These are phyloP conservation scores for Drosophila ezoana DNA, from an alignment of 2,888 invertebrate species.

Conservation along the genomic window DNA sequence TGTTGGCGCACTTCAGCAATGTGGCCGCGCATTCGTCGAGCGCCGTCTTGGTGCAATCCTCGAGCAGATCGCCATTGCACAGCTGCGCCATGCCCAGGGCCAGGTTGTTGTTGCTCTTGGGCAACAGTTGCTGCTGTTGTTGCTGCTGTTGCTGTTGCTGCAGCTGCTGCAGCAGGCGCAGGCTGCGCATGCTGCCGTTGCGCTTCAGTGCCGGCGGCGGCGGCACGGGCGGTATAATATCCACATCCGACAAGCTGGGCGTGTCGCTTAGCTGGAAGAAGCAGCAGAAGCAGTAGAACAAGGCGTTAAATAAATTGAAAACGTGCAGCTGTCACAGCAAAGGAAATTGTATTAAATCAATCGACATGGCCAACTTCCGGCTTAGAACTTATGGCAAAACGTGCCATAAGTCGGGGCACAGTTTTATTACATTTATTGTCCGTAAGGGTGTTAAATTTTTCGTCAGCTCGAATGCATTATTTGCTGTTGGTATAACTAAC, in stretches of 20 bases:
- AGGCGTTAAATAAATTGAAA: conserved; percentile 37
- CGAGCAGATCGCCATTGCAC: conserved; percentile 77
- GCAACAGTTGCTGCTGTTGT: conserved; percentile 47
- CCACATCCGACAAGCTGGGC: conserved; percentile 82
- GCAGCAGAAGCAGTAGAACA: conserved; percentile 15
- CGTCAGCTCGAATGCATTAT: not conserved
- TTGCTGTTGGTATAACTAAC: not conserved
- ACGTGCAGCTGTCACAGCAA: conserved; percentile 44
- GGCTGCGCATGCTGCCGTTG: conserved; percentile 81
- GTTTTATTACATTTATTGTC: not conserved
- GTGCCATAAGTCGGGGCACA: no score
- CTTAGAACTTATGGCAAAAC: not conserved
- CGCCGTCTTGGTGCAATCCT: conserved; percentile 76
- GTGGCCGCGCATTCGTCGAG: conserved; percentile 84
- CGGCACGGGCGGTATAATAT: conserved; percentile 84
- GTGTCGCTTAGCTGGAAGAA: conserved; percentile 78
- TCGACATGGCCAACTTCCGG: conserved; percentile 56
- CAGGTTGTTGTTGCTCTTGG: conserved; percentile 57
- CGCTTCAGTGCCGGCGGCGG: conserved; percentile 83
- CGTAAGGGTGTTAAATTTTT: no score
- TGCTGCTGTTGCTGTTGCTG: conserved; percentile 58
- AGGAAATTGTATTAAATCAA: conserved; percentile 63
- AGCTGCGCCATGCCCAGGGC: conserved; percentile 66
- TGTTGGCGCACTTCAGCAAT: conserved; percentile 83
- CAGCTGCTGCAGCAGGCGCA: conserved; percentile 74